Percentiles rank a stretch among this genome's conserved stretches.
These are phyloP conservation scores for Automeris io DNA, from an alignment of 2,888 invertebrate genomes.

Conservation along the genomic window DNA sequence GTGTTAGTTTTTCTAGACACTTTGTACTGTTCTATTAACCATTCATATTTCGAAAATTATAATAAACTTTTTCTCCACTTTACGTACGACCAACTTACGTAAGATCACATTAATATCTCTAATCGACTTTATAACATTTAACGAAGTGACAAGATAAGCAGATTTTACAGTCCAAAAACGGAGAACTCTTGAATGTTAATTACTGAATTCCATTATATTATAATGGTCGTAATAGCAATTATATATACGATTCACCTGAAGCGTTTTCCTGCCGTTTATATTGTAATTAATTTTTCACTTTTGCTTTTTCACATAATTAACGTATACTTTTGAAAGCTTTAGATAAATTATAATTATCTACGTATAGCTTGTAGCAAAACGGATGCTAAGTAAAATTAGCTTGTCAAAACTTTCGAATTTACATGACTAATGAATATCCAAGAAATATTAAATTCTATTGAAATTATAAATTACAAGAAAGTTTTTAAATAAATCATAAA, in stretches of 20 bases:
- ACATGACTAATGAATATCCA: too few relatives aligned
- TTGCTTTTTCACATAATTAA: background rate
- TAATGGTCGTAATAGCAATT: constrained; percentile 9
- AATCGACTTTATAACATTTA: constrained; percentile 4
- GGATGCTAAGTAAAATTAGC: too few relatives aligned
- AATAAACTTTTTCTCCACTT: too few relatives aligned
- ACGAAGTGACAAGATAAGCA: constrained; percentile 5
- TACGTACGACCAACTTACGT: background rate
- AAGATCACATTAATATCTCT: constrained; percentile 2
- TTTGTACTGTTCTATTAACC: too few relatives aligned
- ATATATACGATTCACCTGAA: constrained; percentile 9
- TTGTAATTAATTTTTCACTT: constrained; percentile 1
- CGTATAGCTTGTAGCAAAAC: background rate
- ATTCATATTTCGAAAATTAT: too few relatives aligned
- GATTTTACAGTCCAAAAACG: constrained; percentile 6
- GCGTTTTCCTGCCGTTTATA: constrained; percentile 3
- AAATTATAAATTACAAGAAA: too few relatives aligned
- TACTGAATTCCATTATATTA: constrained; percentile 8
- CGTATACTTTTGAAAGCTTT: background rate
- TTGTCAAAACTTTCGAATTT: too few relatives aligned
- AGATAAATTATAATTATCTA: too few relatives aligned
- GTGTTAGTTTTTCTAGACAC: too few relatives aligned
- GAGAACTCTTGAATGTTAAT: constrained; percentile 7
- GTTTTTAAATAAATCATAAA: too few relatives aligned
- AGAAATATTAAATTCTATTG: too few relatives aligned